Evolutionary conservation across 1,140 invertebrate genomes (phyloP).

Genomic region (Octopus bimaculoides): DNA sequence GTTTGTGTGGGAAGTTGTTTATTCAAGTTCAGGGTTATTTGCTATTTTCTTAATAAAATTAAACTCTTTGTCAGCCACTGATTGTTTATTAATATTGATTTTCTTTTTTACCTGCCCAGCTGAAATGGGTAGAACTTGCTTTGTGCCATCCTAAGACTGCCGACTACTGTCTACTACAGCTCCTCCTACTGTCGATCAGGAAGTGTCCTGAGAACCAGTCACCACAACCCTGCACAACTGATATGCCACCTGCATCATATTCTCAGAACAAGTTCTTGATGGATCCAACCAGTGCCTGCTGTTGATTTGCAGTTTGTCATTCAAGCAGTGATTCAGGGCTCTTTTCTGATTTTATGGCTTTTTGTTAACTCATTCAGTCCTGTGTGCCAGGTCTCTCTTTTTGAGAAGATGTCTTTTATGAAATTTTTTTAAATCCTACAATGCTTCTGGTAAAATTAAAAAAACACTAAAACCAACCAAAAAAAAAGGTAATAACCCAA

Average conservation of each 20-base stretch:
- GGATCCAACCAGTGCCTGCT: neutral
- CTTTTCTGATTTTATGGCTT: constrained; percentile 2
- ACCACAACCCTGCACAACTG: neutral
- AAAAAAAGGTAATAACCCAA: no score
- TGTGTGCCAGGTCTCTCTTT: neutral
- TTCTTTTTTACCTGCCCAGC: constrained; percentile 26
- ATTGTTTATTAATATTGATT: constrained; percentile 19
- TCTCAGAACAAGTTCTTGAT: neutral
- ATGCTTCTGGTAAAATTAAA: no score
- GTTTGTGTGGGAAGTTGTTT: no score
- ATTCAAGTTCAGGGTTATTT: no score
- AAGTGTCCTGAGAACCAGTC: constrained; percentile 6
- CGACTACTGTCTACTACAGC: neutral
- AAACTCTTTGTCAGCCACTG: no score
- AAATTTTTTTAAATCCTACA: no score
- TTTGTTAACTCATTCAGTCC: neutral
- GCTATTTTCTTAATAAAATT: no score
- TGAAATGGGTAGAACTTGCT: constrained; percentile 25
- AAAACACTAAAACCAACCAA: no score
- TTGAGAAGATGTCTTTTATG: no score
- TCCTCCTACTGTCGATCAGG: neutral
- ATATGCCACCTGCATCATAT: neutral
- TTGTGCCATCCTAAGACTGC: neutral
- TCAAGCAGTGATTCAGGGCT: neutral
- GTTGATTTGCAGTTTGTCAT: neutral